Conservation (phyloP, 92 coral and sea anemone species). For the Diadumene lineata region DNA sequence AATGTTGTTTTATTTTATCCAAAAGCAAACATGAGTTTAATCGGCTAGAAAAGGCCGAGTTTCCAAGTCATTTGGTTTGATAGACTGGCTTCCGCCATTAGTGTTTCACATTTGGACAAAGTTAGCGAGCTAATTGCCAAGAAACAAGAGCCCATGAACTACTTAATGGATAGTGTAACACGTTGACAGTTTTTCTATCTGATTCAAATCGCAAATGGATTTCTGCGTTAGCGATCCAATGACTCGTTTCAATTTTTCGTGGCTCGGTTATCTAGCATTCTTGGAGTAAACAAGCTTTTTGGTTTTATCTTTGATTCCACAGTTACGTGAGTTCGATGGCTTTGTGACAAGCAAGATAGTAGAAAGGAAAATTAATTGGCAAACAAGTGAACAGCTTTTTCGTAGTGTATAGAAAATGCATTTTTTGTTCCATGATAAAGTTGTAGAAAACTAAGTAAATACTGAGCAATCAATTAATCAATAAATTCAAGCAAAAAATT, state of each 20-base stretch:
- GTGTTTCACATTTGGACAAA: background rate
- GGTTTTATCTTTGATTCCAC: too few species aligned
- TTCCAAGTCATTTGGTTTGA: too few species aligned
- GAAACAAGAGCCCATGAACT: background rate
- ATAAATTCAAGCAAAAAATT: too few species aligned
- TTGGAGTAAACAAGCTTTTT: background rate
- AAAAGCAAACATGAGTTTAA: background rate
- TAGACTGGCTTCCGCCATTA: slow-evolving; percentile 15
- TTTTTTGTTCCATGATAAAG: too few species aligned
- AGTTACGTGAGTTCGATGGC: too few species aligned
- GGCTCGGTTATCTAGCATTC: background rate
- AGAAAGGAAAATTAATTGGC: too few species aligned
- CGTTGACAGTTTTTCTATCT: background rate
- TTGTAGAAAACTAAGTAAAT: too few species aligned
- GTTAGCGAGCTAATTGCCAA: background rate
- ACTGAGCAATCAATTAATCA: too few species aligned
- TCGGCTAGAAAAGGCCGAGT: background rate
- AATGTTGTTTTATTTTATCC: background rate
- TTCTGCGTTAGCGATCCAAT: background rate
- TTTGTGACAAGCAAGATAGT: too few species aligned
- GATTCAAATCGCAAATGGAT: background rate
- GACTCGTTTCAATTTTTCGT: background rate
- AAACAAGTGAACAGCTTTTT: too few species aligned
- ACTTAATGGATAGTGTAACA: background rate
- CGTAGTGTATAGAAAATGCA: too few species aligned